Base-by-base conservation (phyloP, 2,888 invertebrate species). In the Bombylius major region DNA sequence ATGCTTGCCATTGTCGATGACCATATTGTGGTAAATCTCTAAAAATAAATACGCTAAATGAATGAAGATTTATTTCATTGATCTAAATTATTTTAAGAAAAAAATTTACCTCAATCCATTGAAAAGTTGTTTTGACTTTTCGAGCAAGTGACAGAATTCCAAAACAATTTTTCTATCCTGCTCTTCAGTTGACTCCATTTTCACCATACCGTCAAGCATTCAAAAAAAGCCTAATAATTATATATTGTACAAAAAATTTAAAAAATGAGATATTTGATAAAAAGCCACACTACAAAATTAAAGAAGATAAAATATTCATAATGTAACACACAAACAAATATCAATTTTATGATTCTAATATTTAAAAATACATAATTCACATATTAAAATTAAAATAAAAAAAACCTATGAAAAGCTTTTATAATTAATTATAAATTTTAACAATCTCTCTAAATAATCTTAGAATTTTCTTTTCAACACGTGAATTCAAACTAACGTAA, bases 11-110 rank as follows among this genome's bases (percentile, higher is more conserved):
- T 74, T 96, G 94, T 71, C 92, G 93, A 76, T 95, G 93, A 14
- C 96, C 96, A 76, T 95, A 95, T 73, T 94, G 94, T 46, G 97
- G 96, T 65, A 97, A 79, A 77, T 96, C 96, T 69, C 96, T 94
- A 76, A n/a, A 76, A 76, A 58, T 60, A 56, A 45, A 50, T 11
- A 55, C 11, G 4, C 5, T 14, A 45, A 7, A 45, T n/a, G n/a
- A 44, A 13, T 13, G 11, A 39, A 23, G 4, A 42, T n/a, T n/a
- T n/a, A n/a, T 23, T 23, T 23, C 23, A 23, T 23, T 23, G 23
- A 50, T 34, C 36, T 3, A 11, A 42, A 42, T 13, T 33, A n/a
- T 1, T 39, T 8, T 13, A 50, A 12, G 3, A 23, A 23, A 23
- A 23, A 39, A 9, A 60, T 58, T 62, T 75, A 91, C 92, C 93